Percentiles rank a stretch among this genome's conserved stretches.
phyloP scores from a whole-genome alignment of 2,797 vertebrate genomes.

The Eurystomus glaucurus region DNA sequence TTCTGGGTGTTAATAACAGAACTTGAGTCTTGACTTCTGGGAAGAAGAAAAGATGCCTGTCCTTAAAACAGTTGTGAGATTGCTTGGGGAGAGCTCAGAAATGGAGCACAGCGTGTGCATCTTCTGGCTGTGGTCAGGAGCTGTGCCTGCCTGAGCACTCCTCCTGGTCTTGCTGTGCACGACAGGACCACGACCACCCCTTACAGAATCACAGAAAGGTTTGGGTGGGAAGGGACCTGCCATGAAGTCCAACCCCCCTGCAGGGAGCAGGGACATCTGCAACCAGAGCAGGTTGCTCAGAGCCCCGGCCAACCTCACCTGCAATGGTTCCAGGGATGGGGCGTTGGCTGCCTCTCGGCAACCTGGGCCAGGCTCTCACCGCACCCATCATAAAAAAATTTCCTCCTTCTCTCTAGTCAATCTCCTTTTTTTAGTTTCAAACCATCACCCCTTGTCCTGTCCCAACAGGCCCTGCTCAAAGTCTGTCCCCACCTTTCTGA shows the following conservation, averaged over 20 bases:
- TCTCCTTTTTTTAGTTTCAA: not conserved
- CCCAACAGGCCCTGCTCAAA: not conserved
- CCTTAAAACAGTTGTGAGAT: not conserved
- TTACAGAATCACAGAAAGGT: not conserved
- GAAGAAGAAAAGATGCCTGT: not conserved
- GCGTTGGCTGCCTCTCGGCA: not conserved
- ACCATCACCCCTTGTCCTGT: not conserved
- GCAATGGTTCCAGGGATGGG: not conserved
- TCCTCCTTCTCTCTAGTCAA: not conserved
- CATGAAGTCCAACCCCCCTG: not conserved
- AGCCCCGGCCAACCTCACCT: not conserved
- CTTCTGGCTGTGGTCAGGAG: not conserved
- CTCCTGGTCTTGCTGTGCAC: not conserved
- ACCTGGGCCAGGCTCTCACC: not conserved
- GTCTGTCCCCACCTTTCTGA: not conserved
- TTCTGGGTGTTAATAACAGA: not conserved
- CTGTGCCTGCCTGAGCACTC: not conserved
- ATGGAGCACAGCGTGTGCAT: fast-evolving
- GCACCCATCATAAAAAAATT: not conserved
- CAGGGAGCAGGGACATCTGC: not conserved
- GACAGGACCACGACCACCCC: not conserved
- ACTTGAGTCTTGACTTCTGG: not conserved
- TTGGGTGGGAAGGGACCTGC: not conserved
- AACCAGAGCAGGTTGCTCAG: not conserved
- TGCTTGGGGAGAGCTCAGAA: not conserved